Percentiles rank a stretch among this genome's conserved stretches.
Conservation (phyloP, 2,797 vertebrate genomes). For the Malurus splendens region DNA sequence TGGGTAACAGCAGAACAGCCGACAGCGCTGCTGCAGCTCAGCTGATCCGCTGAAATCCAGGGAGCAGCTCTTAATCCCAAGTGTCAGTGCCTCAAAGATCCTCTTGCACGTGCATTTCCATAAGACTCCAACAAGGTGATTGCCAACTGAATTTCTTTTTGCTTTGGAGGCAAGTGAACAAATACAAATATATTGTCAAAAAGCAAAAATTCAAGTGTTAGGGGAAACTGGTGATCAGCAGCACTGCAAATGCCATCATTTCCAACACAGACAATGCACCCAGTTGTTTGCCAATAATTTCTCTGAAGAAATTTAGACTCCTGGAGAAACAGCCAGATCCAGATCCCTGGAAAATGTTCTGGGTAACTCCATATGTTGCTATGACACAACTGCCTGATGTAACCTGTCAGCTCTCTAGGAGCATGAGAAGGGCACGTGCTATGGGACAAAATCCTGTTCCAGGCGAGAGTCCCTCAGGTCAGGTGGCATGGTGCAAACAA, state of each 20-base stretch:
- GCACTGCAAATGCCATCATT: neutral
- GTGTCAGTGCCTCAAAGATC: neutral
- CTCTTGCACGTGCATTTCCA: neutral
- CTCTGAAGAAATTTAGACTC: neutral
- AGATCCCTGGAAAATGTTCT: neutral
- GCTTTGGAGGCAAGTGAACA: neutral
- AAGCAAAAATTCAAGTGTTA: neutral
- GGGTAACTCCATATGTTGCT: neutral
- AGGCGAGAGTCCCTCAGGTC: neutral
- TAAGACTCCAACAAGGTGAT: neutral
- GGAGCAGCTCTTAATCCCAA: neutral
- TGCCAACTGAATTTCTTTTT: neutral
- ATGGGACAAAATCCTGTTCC: neutral
- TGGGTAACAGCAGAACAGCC: neutral
- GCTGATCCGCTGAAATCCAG: neutral
- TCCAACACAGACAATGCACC: neutral
- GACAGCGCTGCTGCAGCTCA: neutral
- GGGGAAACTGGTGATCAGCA: neutral
- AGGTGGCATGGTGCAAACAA: neutral
- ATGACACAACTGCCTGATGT: neutral
- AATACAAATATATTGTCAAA: neutral
- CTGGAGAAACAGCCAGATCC: neutral
- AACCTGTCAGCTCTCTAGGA: neutral
- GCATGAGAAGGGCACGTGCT: rapidly evolving
- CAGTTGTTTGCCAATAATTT: neutral